These are phyloP conservation scores for Diarsia mendica DNA, from an alignment of 2,888 invertebrate species.

Conservation along the genomic window DNA sequence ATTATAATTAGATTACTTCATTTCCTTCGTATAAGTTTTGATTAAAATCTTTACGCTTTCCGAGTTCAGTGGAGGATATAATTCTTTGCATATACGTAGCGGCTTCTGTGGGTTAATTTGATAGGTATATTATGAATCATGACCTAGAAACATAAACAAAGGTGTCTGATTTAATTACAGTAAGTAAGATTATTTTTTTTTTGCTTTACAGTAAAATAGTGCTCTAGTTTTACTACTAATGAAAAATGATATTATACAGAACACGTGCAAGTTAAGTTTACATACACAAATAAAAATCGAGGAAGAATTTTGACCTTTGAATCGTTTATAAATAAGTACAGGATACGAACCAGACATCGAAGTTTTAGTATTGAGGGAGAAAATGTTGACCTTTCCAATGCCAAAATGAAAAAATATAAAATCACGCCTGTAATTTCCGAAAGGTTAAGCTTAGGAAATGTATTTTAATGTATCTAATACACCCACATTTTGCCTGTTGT, in stretches of 20 bases:
- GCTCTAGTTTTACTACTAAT: constrained; percentile 11
- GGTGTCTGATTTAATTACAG: constrained; percentile 16
- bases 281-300: background rate
- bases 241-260: background rate
- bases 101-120: background rate
- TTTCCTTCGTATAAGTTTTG: constrained; percentile 35
- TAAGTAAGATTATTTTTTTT: constrained; percentile 7
- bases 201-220: background rate
- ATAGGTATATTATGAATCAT: constrained; percentile 24
- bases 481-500: background rate
- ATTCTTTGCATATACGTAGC: constrained; percentile 4
- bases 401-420: background rate
- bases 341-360: background rate
- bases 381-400: background rate
- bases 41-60: constrained; percentile 44
- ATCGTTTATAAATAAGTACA: background rate
- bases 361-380: background rate
- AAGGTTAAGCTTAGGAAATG: background rate
- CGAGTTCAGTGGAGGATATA: constrained; percentile 18
- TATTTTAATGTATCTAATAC: background rate
- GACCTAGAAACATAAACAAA: constrained; percentile 37
- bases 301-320: background rate
- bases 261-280: background rate
- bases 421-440: background rate
- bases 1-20: constrained; percentile 48